Evolutionary conservation across 2,113 vertebrate species (phyloP), one percentile per base, ranked within the genome.

Genomic region (Riparia riparia): DNA sequence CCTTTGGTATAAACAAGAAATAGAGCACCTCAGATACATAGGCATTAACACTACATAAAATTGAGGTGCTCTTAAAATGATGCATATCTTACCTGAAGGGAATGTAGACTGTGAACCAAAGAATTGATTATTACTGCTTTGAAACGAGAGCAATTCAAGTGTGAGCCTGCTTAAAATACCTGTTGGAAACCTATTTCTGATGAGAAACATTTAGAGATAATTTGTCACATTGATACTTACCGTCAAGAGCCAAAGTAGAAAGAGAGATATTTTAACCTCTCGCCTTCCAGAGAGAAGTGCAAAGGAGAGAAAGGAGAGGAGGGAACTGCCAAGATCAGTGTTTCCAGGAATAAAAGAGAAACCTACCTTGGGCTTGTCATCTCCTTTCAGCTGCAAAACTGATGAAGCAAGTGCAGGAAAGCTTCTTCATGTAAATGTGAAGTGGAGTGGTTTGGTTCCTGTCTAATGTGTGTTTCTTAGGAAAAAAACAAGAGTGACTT

Each of bases 101-200:
- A 79, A 60, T 6, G 26, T 89, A 65, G 42, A 37, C 54, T 70
- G 47, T 68, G 61, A 61, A 73, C 47, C 66, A 66, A 82, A 90
- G 50, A 90, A 94, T 54, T 94, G 93, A 69, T 82, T 91, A 93
- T 88, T 87, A 32, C 39, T 72, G 63, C 81, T 96, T 96, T 91
- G 92, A 89, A 93, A 93, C 56, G 26, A 66, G 80, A 78, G 68
- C 20, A 58, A 77, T 89, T 95, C 93, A 96, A 90, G 95, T 86
- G 64, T 44, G 29, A 94, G 39, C 93, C 76, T 97, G 89, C 60
- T 91, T 65, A 44, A 95, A 97, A 88, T 86, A 58, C 72, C 44
- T 95, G 32, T 83, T 93, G 76, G 60, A 92, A 95, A 74, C 44
- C 18, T 66, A 64, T 81, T 97, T 83, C 47, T 81, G 32, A 25